phyloP scores from a whole-genome alignment of 1,140 invertebrate genomes.

The Delia radicum region DNA sequence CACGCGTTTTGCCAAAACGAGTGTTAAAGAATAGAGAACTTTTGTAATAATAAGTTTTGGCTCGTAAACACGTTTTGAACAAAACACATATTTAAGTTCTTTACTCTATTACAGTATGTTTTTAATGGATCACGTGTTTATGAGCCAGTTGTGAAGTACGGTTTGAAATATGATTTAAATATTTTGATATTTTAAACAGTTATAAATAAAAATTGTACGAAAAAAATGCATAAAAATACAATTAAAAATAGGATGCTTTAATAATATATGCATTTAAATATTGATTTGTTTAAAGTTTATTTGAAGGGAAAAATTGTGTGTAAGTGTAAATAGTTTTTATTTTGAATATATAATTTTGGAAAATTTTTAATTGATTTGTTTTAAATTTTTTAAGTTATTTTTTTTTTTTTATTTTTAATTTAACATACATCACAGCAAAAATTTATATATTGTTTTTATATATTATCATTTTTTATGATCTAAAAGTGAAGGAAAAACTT shows the following conservation, averaged over 20 bases:
- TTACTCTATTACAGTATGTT: too few relatives aligned
- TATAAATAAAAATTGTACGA: too few relatives aligned
- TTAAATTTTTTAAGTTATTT: conserved; percentile 11
- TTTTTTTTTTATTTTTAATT: conserved; percentile 34
- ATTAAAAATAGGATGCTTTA: not conserved
- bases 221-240: not conserved
- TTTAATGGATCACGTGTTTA: too few relatives aligned
- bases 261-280: not conserved
- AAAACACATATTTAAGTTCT: too few relatives aligned
- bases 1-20: too few relatives aligned
- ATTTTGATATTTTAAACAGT: too few relatives aligned
- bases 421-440: conserved; percentile 56
- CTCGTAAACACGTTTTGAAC: too few relatives aligned
- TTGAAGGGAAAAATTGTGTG: not conserved
- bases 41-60: too few relatives aligned
- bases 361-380: not conserved
- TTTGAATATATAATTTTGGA: not conserved
- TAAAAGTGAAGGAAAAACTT: not conserved
- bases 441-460: conserved; percentile 40
- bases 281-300: not conserved
- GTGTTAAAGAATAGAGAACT: too few relatives aligned
- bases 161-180: too few relatives aligned
- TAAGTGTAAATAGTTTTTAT: not conserved
- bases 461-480: conserved; percentile 5
- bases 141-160: too few relatives aligned